phyloP scores from a whole-genome alignment of 1,140 invertebrate species.

The Heliconius nattereri region DNA sequence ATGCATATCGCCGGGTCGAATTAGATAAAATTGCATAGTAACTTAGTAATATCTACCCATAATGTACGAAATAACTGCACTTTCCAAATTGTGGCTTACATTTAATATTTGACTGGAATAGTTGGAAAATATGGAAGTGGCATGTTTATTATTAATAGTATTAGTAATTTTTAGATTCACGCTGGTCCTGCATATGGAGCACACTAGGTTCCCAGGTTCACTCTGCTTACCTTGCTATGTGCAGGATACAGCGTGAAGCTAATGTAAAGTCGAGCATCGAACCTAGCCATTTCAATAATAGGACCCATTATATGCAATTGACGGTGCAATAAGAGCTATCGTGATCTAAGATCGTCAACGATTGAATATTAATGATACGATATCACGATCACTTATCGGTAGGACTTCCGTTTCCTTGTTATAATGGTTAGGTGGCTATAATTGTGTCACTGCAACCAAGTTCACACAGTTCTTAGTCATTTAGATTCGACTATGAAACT shows the following conservation, averaged over 20 bases:
- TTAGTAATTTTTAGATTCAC: background rate
- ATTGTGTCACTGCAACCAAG: background rate
- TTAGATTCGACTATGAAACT: too few species aligned
- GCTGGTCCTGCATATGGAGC: too few species aligned
- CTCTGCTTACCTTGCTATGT: background rate
- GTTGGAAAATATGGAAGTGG: background rate
- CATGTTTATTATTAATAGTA: background rate
- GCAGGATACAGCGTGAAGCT: background rate
- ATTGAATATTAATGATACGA: slow-evolving; percentile 7
- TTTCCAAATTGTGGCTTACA: background rate
- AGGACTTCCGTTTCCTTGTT: slow-evolving; percentile 1
- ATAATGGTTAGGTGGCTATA: background rate
- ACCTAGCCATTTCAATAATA: background rate
- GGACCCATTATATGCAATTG: background rate
- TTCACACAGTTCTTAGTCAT: too few species aligned
- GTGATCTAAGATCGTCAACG: background rate
- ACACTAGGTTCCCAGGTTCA: background rate
- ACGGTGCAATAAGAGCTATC: background rate
- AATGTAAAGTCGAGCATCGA: background rate
- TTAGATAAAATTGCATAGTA: slow-evolving; percentile 9
- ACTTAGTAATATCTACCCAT: background rate
- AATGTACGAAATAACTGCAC: background rate
- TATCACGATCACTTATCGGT: background rate
- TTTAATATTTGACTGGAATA: background rate
- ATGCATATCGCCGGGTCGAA: background rate